These are phyloP conservation scores for Ooceraea biroi DNA, from an alignment of 1,140 invertebrate species.

Conservation along the genomic window DNA sequence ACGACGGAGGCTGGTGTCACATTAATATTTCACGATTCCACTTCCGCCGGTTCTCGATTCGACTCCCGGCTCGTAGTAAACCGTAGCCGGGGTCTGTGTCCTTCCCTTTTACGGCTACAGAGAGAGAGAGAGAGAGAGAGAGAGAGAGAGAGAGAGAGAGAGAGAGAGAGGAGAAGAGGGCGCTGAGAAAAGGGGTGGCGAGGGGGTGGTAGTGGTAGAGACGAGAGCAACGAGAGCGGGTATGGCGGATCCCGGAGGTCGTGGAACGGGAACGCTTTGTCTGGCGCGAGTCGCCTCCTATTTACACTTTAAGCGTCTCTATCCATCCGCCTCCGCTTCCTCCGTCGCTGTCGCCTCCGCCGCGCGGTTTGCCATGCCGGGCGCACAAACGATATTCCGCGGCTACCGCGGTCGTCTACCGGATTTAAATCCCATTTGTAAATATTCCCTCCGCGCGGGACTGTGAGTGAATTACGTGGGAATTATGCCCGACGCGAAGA, in stretches of 20 bases:
- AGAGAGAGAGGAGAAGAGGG: neutral
- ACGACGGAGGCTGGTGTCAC: conserved; percentile 67
- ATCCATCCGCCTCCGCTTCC: conserved; percentile 57
- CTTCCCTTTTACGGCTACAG: conserved; percentile 75
- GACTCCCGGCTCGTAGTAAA: conserved; percentile 63
- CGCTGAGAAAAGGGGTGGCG: neutral
- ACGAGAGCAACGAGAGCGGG: too few relatives aligned
- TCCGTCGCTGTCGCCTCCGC: neutral
- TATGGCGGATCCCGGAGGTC: neutral
- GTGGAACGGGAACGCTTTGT: conserved; percentile 72
- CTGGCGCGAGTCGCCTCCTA: conserved; percentile 76
- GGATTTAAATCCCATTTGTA: conserved; percentile 74
- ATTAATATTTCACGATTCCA: conserved; percentile 83
- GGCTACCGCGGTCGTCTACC: conserved; percentile 58
- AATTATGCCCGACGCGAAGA: conserved; percentile 58
- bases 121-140: too few relatives aligned
- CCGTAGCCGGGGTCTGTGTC: conserved; percentile 65
- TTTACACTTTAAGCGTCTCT: conserved; percentile 80
- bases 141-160: too few relatives aligned
- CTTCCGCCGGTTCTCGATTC: conserved; percentile 75
- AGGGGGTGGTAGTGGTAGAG: neutral
- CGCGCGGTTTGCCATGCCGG: conserved; percentile 12
- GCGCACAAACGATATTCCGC: conserved; percentile 71
- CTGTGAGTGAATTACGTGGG: conserved; percentile 62
- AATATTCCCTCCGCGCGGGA: conserved; percentile 43